Evolutionary conservation across 2,888 invertebrate genomes (phyloP).

Genomic region (Scaptomyza flava): DNA sequence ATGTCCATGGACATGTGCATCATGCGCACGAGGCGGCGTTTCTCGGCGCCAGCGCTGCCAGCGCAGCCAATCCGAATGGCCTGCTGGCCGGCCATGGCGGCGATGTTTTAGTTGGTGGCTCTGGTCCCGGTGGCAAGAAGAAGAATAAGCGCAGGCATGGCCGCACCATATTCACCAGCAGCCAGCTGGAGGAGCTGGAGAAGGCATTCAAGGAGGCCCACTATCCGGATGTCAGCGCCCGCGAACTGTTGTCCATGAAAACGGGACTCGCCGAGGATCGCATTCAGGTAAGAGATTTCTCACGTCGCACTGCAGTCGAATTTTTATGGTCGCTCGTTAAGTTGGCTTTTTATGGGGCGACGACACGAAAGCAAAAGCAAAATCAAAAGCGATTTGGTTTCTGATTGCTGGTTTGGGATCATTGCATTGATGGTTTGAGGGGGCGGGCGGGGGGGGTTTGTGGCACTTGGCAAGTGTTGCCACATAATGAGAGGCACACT

Average conservation of each 20-base stretch:
- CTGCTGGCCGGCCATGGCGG: constrained; percentile 60
- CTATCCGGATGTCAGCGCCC: constrained; percentile 99
- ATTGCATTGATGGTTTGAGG: not conserved
- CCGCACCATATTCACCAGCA: constrained; percentile 99
- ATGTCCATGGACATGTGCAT: constrained; percentile 65
- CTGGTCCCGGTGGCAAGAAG: constrained; percentile 88
- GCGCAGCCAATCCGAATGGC: constrained; percentile 62
- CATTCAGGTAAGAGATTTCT: constrained; percentile 91
- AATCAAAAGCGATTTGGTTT: constrained; percentile 56
- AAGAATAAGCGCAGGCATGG: constrained; percentile 97
- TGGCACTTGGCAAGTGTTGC: constrained; percentile 51
- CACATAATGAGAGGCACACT: constrained; percentile 71
- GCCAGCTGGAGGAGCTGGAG: constrained; percentile 99
- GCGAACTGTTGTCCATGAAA: constrained; percentile 96
- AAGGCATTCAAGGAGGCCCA: constrained; percentile 99
- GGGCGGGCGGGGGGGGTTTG: not conserved
- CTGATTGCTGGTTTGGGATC: not conserved
- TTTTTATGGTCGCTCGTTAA: constrained; percentile 60
- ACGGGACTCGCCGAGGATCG: constrained; percentile 96
- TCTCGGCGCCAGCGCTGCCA: constrained; percentile 51
- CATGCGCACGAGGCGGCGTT: constrained; percentile 73
- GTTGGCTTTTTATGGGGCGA: constrained; percentile 28
- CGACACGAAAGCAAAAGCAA: constrained; percentile 16
- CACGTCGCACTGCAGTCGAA: constrained; percentile 39
- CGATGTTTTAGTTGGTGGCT: constrained; percentile 63